Conservation (phyloP, 2,888 invertebrate genomes). For the Entomobrya proxima region DNA sequence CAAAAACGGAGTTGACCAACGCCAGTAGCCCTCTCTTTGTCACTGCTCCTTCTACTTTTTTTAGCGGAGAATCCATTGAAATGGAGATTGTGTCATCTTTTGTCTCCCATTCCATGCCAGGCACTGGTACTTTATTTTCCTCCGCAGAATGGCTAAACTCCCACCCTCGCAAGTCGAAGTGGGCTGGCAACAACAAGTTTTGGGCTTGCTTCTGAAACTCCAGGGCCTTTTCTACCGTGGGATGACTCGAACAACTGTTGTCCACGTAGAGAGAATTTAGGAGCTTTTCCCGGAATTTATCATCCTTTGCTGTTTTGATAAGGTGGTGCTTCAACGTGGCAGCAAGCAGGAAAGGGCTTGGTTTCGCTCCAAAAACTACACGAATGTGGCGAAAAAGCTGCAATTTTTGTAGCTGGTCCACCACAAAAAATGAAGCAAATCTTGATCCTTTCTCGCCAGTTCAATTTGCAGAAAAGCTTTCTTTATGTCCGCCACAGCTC, state of each 20-base stretch:
- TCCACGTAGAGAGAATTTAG: constrained; percentile 9
- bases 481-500: constrained; percentile 74
- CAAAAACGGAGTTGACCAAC: constrained; percentile 21
- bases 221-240: neutral
- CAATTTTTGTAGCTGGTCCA: constrained; percentile 20
- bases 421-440: constrained; percentile 76
- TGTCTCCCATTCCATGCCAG: neutral
- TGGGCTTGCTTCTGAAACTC: neutral
- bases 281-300: neutral
- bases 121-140: neutral
- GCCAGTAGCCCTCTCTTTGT: constrained; percentile 53
- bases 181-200: neutral
- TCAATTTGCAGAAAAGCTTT: constrained; percentile 76
- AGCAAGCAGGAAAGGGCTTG: constrained; percentile 27
- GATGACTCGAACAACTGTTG: neutral
- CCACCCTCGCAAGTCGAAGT: constrained; percentile 22
- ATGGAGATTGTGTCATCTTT: neutral
- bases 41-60: neutral
- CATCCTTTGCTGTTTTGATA: neutral
- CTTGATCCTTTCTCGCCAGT: constrained; percentile 71
- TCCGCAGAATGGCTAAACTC: neutral
- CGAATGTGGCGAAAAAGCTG: neutral
- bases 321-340: constrained; percentile 6
- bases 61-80: neutral
- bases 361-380: constrained; percentile 59